These are phyloP conservation scores for Lerista edwardsae DNA, from an alignment of 2,797 vertebrate genomes.

Conservation along the genomic window DNA sequence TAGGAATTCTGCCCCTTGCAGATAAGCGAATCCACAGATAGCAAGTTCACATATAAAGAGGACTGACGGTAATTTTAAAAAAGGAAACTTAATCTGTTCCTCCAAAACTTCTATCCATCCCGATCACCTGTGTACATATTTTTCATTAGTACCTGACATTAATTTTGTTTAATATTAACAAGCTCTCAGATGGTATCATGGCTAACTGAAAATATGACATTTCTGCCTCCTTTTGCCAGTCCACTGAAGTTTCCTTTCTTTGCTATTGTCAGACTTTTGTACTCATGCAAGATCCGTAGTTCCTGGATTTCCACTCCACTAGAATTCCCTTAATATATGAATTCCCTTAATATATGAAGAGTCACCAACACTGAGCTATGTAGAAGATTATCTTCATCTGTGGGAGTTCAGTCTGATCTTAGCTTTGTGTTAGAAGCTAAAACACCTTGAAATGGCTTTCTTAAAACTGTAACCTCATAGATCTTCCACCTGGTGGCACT, in stretches of 20 bases:
- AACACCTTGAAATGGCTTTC: not conserved
- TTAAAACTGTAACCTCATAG: not conserved
- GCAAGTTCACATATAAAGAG: too few species aligned
- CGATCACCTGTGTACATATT: not conserved
- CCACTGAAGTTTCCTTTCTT: not conserved
- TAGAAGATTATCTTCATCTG: not conserved
- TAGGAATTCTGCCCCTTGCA: too few species aligned
- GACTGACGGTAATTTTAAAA: too few species aligned
- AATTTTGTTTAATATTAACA: not conserved
- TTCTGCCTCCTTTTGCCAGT: not conserved
- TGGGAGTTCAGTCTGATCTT: too few species aligned
- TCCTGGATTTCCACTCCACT: not conserved
- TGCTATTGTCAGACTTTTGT: not conserved
- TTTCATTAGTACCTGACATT: not conserved
- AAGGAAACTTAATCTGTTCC: not conserved
- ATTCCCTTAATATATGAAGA: not conserved
- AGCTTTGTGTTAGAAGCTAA: not conserved
- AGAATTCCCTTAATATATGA: not conserved
- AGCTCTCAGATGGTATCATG: not conserved
- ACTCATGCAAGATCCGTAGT: not conserved
- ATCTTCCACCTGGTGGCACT: conserved; percentile 22
- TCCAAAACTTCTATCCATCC: not conserved
- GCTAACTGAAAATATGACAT: not conserved
- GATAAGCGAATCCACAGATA: too few species aligned
- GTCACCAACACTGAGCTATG: not conserved